phyloP scores from a whole-genome alignment of 2,888 invertebrate genomes.

The Caenorhabditis sp. region DNA sequence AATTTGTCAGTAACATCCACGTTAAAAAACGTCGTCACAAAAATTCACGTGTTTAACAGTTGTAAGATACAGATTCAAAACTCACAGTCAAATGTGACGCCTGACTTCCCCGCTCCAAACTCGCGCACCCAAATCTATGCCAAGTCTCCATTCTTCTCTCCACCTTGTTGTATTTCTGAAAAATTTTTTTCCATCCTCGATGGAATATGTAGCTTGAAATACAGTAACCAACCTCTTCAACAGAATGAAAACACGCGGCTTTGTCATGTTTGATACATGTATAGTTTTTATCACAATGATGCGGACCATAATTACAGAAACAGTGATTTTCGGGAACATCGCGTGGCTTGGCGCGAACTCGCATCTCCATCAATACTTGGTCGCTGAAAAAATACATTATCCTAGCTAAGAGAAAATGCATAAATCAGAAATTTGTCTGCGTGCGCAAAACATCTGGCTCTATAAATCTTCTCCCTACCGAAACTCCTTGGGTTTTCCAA shows the following conservation, averaged over 20 bases:
- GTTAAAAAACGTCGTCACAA: too few relatives aligned
- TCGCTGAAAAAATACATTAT: slow-evolving; percentile 10
- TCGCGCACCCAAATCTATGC: slow-evolving; percentile 66
- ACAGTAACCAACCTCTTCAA: slow-evolving; percentile 40
- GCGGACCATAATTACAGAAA: slow-evolving; percentile 63
- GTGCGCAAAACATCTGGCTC: background rate
- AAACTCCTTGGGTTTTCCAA: slow-evolving; percentile 34
- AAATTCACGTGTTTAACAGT: too few relatives aligned
- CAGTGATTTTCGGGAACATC: slow-evolving; percentile 54
- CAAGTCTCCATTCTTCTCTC: slow-evolving; percentile 51
- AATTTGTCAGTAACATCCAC: too few relatives aligned
- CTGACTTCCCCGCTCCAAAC: slow-evolving; percentile 60
- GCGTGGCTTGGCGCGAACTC: slow-evolving; percentile 4
- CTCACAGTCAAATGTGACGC: slow-evolving; percentile 65
- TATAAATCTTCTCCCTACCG: slow-evolving; percentile 10
- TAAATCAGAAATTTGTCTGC: background rate
- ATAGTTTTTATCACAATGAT: slow-evolving; percentile 54
- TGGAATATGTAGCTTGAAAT: too few relatives aligned
- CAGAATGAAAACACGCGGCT: slow-evolving; percentile 67
- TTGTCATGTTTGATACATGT: slow-evolving; percentile 56
- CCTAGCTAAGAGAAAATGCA: background rate
- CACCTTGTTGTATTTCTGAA: slow-evolving; percentile 48
- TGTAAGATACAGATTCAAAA: too few relatives aligned
- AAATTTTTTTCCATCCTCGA: background rate
- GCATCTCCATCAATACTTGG: slow-evolving; percentile 25